Percentiles rank a stretch among this genome's conserved stretches.
Evolutionary conservation across 2,113 vertebrate genomes (phyloP).

Genomic region (Polyodon spathula): DNA sequence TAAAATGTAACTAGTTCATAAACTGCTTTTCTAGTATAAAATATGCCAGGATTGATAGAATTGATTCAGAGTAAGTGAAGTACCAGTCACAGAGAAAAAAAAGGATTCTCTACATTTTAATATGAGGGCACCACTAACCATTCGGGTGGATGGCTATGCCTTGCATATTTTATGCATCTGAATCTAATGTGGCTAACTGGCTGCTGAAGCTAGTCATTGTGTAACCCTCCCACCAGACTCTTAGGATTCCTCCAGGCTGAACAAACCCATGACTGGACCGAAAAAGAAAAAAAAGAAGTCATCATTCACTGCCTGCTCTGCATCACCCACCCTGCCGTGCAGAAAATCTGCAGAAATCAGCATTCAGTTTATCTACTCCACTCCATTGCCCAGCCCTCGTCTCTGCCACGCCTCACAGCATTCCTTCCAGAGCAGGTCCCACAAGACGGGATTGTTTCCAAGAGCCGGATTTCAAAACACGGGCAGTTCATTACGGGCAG

Average conservation of each 20-base stretch:
- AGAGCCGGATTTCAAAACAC: slow-evolving; percentile 2
- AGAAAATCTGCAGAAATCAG: slow-evolving; percentile 10
- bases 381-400: not conserved
- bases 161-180: not conserved
- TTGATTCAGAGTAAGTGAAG: too few species aligned
- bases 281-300: not conserved
- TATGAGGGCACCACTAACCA: too few species aligned
- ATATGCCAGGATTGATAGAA: too few species aligned
- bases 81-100: too few species aligned
- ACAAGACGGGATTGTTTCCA: not conserved
- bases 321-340: not conserved
- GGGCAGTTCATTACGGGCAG: too few species aligned
- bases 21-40: too few species aligned
- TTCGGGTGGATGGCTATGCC: too few species aligned
- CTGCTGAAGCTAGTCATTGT: slow-evolving; percentile 2
- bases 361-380: not conserved
- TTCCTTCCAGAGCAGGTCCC: not conserved
- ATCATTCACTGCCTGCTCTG: not conserved
- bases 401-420: not conserved
- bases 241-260: slow-evolving; percentile 10
- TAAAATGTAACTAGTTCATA: too few species aligned
- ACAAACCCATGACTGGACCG: not conserved
- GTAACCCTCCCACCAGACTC: slow-evolving; percentile 11
- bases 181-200: not conserved
- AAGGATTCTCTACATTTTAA: too few species aligned